Percentiles rank a stretch among this genome's conserved stretches.
Evolutionary conservation across 1,140 invertebrate genomes (phyloP).

Genomic region (Anastatus disparis): DNA sequence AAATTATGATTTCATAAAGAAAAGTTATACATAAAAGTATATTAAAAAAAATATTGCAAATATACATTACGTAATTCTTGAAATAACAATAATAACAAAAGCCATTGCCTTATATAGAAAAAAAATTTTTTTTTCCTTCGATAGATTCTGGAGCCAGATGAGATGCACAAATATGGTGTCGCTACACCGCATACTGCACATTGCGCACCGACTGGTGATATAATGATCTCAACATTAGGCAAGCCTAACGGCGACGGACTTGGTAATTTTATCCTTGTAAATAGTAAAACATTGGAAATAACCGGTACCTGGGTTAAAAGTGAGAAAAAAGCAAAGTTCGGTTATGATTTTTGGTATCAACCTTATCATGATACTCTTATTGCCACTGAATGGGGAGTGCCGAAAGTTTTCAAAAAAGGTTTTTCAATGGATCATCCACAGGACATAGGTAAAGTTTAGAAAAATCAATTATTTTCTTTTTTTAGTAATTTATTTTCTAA

Average conservation of each 20-base stretch:
- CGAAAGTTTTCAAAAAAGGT: constrained; percentile 79
- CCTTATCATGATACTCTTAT: constrained; percentile 92
- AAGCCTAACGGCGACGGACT: constrained; percentile 81
- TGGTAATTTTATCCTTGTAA: constrained; percentile 92
- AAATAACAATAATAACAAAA: too few relatives aligned
- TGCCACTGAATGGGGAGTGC: constrained; percentile 91
- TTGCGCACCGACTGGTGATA: constrained; percentile 89
- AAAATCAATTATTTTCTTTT: too few relatives aligned
- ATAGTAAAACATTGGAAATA: constrained; percentile 81
- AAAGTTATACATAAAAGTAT: too few relatives aligned
- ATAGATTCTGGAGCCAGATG: constrained; percentile 76
- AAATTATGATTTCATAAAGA: too few relatives aligned
- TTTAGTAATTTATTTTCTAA: too few relatives aligned
- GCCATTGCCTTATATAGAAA: too few relatives aligned
- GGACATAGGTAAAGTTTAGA: constrained; percentile 8
- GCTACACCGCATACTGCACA: constrained; percentile 92
- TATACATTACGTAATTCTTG: too few relatives aligned
- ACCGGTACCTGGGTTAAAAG: constrained; percentile 79
- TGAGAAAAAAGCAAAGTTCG: constrained; percentile 72
- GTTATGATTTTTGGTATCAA: constrained; percentile 97
- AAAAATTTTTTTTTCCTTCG: too few relatives aligned
- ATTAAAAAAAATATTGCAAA: too few relatives aligned
- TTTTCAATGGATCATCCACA: constrained; percentile 43
- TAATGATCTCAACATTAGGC: constrained; percentile 94
- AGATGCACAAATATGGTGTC: constrained; percentile 80